These are phyloP conservation scores for Parotia lawesii DNA, from an alignment of 2,113 vertebrate species.

Conservation along the genomic window DNA sequence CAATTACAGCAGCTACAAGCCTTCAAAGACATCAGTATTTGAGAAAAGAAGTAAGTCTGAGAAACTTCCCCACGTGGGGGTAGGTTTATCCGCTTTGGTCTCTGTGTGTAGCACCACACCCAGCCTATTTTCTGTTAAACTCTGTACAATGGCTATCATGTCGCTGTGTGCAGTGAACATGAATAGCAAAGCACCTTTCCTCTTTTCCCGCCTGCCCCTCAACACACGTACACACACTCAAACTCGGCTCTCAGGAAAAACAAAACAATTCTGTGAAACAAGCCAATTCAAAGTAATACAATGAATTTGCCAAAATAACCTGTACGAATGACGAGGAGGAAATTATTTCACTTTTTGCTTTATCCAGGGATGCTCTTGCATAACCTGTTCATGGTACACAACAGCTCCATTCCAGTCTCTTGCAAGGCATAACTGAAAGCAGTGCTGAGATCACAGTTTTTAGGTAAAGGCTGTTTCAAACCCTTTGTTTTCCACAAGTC, in stretches of 20 bases:
- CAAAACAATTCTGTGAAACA: conserved; percentile 62
- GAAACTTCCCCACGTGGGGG: not conserved
- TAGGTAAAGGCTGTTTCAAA: not conserved
- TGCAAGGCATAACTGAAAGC: not conserved
- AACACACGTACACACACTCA: conserved; percentile 16
- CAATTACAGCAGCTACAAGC: not conserved
- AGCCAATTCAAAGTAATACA: conserved; percentile 56
- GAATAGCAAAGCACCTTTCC: not conserved
- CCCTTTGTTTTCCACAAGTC: not conserved
- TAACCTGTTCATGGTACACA: not conserved
- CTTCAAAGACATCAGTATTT: not conserved
- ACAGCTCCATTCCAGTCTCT: not conserved
- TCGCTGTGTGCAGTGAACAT: not conserved
- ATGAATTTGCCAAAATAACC: conserved; percentile 59
- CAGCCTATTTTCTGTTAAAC: not conserved
- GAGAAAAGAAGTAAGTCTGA: not conserved
- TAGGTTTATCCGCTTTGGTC: not conserved
- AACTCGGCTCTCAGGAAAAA: conserved; percentile 27
- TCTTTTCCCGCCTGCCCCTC: not conserved
- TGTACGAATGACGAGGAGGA: conserved; percentile 35
- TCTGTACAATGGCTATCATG: not conserved
- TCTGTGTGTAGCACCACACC: not conserved
- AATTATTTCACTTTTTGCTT: conserved; percentile 65
- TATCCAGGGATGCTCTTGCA: conserved; percentile 28
- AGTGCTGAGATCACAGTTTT: not conserved